Evolutionary conservation across 2,888 invertebrate genomes (phyloP), one percentile per base, ranked within the genome.

Genomic region (Portevinia maculata): DNA sequence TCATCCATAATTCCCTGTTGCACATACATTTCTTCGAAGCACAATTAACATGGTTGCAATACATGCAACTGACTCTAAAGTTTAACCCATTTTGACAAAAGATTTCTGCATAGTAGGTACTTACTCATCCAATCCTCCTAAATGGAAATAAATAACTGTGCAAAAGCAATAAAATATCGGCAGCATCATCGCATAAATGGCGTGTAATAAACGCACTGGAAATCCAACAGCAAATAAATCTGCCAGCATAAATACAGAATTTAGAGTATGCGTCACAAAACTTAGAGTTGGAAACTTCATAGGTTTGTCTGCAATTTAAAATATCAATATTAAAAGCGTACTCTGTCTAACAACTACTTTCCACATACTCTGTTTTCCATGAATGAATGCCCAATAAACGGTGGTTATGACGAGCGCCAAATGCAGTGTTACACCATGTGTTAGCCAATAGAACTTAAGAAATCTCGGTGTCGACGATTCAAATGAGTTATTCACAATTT

Each of bases 141-240:
- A 91, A 0, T 90, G 84, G 86, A 92, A 93, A 88, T 94, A 95
- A 53, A 94, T 88, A 21, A 92, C 85, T 30, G 92, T 92, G 87
- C 94, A 95, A 4, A 92, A 59, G 7, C 92, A 90, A 86, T 92
- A 93, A 1, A 90, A 87, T 7, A 93, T 87, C 0, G 93, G 93
- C 74, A 94, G 91, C 32, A 92, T 88, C 24, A 94, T 91, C 28
- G 93, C 92, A 91, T 94, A 94, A 87, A 94, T 90, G 69, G 93
- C 92, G 86, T 94, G 93, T 46, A 94, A 91, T 24, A 95, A 89
- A 32, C 94, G 92, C 50, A 95, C 91, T 0, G 97, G 96, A 88
- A 96, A 94, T 62, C 93, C 92, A 2, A 94, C 94, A 28, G 96
- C 89, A 46, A 92, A 91, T 69, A 96, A 90, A 90, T 97, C 97